Base-by-base conservation (phyloP, 2,113 vertebrate species). In the Takifugu flavidus region DNA sequence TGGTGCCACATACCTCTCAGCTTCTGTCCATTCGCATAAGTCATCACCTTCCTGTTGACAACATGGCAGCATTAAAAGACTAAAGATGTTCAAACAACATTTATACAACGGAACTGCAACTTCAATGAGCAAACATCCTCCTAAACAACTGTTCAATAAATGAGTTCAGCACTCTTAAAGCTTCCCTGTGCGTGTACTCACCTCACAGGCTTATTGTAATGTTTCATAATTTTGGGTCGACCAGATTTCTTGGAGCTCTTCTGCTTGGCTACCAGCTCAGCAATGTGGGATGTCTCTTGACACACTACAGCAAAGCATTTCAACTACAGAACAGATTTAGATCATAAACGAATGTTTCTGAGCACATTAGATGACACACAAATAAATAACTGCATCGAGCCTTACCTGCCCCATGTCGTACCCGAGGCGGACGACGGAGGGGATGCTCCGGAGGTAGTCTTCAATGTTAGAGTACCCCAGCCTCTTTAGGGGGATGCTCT, bases 231-330 rank as follows among this genome's bases (percentile, higher is more conserved):
- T 6, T 92, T 86, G 25, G 87, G 87, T 13, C 31, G 53, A 14
- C 92, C 91, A 0, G 79, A 78, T 81, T 88, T 96, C 82, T 96
- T 97, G 10, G 91, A 87, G 72, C 72, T 90, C 70, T 87, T 93
- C 86, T 98, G 95, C 15, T 83, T 88, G 26, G 95, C 92, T 60
- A 98, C 94, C 52, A 98, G 83, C 65, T 95, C 91, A 59, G 96
- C 93, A 28, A 97, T 92, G 66, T 91, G 89, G 39, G 88, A 87
- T 0, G 94, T 98, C 72, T 96, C 94, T 44, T 84, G 64, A 73
- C 91, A 94, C 26, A 91, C 84, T 39, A 90, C 82, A 13, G 94
- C 95, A 56, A 93, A 90, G 86, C 95, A 98, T 56, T 71, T 74
- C 1, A 94, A 20, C 95, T 98, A 49, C 26, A 74, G 15, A 67